phyloP scores from a whole-genome alignment of 2,113 vertebrate genomes.

The Clupea harengus region DNA sequence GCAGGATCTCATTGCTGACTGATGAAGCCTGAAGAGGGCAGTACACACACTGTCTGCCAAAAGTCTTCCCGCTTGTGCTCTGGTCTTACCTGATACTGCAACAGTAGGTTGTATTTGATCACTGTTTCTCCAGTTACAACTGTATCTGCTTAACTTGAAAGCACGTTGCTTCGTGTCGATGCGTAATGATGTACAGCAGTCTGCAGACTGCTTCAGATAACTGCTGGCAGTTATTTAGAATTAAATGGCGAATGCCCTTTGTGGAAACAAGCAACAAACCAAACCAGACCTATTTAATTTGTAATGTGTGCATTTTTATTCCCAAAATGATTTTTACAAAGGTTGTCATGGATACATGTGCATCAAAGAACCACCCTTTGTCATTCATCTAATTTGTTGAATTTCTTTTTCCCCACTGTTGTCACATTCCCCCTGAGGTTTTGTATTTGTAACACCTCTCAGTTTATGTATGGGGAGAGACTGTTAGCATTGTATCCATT shows the following conservation, averaged over 20 bases:
- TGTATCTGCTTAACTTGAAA: conserved; percentile 29
- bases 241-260: conserved; percentile 43
- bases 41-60: background rate
- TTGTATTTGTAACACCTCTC: background rate
- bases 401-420: conserved; percentile 45
- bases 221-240: conserved; percentile 73
- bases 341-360: background rate
- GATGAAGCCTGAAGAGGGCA: background rate
- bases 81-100: background rate
- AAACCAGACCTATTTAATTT: conserved; percentile 18
- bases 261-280: conserved; percentile 34
- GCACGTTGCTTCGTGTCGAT: background rate
- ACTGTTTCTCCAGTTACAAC: conserved; percentile 34
- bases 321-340: background rate
- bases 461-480: background rate
- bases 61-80: conserved; percentile 44
- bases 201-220: conserved; percentile 52
- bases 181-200: conserved; percentile 39
- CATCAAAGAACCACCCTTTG: background rate
- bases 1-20: background rate
- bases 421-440: conserved; percentile 41
- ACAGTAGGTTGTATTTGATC: conserved; percentile 12
- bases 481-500: background rate
- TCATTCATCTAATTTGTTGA: background rate
- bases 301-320: background rate